Percentiles rank a stretch among this genome's conserved stretches.
Conservation (phyloP, 2,797 vertebrate species). For the Propithecus perrieri region DNA sequence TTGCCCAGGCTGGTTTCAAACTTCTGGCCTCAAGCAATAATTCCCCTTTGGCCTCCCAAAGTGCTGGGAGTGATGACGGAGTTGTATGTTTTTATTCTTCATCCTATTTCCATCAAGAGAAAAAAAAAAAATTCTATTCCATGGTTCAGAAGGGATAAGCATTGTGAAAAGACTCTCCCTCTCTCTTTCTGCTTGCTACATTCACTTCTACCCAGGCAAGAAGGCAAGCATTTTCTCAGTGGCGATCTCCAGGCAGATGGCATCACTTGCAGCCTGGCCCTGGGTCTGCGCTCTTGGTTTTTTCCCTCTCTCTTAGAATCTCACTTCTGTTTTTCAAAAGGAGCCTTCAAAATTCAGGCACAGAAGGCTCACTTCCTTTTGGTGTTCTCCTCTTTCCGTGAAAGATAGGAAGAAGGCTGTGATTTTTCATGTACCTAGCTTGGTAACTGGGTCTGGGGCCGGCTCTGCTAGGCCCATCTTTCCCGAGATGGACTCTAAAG, state of each 20-base stretch:
- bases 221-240: rapidly evolving
- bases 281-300: background rate
- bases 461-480: too few relatives aligned
- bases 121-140: background rate
- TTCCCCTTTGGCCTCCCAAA: background rate
- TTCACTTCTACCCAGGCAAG: background rate
- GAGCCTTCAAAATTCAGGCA: background rate
- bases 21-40: background rate
- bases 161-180: rapidly evolving
- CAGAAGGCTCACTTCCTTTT: background rate
- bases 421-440: background rate
- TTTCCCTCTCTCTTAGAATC: background rate
- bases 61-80: too few relatives aligned
- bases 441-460: background rate
- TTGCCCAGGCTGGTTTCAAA: background rate
- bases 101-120: background rate
- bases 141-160: background rate
- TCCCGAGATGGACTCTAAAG: background rate
- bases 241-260: rapidly evolving
- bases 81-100: background rate
- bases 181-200: background rate
- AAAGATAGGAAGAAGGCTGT: background rate
- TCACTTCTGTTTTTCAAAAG: background rate
- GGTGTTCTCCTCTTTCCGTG: background rate
- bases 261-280: rapidly evolving